Evolutionary conservation across 2,113 vertebrate genomes (phyloP).

Genomic region (Phaethon lepturus): DNA sequence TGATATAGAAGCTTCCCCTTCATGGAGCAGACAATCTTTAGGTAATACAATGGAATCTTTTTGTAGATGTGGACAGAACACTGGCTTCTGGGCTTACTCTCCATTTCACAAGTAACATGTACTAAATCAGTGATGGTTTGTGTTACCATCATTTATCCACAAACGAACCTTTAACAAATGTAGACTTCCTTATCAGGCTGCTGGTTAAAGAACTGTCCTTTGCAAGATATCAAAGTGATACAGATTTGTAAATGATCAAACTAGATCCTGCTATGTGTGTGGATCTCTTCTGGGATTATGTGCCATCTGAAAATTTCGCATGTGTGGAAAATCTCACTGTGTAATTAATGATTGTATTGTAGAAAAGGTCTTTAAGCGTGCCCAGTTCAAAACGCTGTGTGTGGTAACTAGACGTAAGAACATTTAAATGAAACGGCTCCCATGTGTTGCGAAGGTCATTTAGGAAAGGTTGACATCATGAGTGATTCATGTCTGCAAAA

Average conservation of each 20-base stretch:
- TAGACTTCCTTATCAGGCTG: background rate
- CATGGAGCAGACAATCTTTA: background rate
- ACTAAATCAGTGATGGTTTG: background rate
- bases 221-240: background rate
- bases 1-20: background rate
- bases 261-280: background rate
- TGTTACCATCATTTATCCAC: background rate
- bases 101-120: background rate
- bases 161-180: background rate
- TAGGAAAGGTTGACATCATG: constrained; percentile 64
- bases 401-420: background rate
- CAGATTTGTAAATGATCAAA: background rate
- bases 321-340: background rate
- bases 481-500: constrained; percentile 69
- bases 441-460: constrained; percentile 9
- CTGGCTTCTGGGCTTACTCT: background rate
- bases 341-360: background rate
- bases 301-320: background rate
- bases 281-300: background rate
- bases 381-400: background rate
- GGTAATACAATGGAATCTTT: background rate
- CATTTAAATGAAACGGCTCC: constrained; percentile 26
- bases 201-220: background rate
- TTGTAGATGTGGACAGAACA: background rate
- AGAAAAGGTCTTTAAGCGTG: background rate